Base-by-base conservation (phyloP, 1,140 invertebrate genomes). In the Diachasma alloeum region DNA sequence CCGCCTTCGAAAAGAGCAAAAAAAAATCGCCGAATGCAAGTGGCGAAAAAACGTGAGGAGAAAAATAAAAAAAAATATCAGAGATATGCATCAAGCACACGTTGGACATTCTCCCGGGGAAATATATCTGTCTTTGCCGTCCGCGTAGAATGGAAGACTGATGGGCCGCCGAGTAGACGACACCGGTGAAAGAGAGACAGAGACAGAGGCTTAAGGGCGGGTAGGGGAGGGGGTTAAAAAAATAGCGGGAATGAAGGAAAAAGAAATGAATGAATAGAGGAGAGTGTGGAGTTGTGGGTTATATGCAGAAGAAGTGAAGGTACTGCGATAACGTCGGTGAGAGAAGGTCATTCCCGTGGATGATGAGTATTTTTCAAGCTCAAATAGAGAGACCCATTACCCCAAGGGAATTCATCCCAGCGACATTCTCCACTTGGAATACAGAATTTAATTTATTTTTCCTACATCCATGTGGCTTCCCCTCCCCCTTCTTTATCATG, bases 291-390 rank as follows among this genome's bases (percentile, higher is more conserved):
- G 73, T 76, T 76, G 74, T 56, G 46, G 74, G 59, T 63, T 63
- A 63, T 67, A 76, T 70, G 44, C 68, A 76, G 67, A 71, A 46
- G 48, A 72, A 53, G 68, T 19, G 56, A 75, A 75, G 48, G 74
- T 68, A 75, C 46, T 63, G 56, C 74, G 74, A 76, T 76, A 71
- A 76, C 48, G 74, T 76, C 68, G 24, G 59, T 63, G 59, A 63
- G 67, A 71, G 74, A 71, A 68, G 68, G 67, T 69, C 68, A 67
- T 75, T 69, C 66, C 67, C 24, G 68, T 39, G 36, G 74, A 76
- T 76, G 74, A 76, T 76, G 74, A 76, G 74, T 76, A 76, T 76
- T 76, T 76, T 76, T 76, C 74, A 76, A 76, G 74, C 74, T 76
- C 74, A 76, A 76, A 76, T 71, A 76, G 48, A 76, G 74, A 76